Evolutionary conservation across 2,888 invertebrate genomes (phyloP).

Genomic region (Camptogramma bilineatum): DNA sequence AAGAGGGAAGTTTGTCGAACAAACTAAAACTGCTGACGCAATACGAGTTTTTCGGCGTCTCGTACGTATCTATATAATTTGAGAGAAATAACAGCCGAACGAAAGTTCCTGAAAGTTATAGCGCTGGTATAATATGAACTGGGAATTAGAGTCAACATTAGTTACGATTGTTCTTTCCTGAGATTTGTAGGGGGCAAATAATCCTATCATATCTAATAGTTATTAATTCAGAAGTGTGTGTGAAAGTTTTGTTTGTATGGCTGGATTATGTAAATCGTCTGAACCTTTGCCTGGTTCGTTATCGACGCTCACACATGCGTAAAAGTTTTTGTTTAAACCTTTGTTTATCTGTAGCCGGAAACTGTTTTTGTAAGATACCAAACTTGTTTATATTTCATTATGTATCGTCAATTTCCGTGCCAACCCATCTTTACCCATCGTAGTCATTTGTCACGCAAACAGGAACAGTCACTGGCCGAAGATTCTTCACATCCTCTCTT

Average conservation of each 20-base stretch:
- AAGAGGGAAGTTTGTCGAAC: constrained; percentile 59
- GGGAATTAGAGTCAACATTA: constrained; percentile 34
- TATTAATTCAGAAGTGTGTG: constrained; percentile 11
- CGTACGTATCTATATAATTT: constrained; percentile 39
- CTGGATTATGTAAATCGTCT: constrained; percentile 12
- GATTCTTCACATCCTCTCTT: constrained; percentile 55
- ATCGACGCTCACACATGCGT: constrained; percentile 2
- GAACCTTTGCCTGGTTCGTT: constrained; percentile 3
- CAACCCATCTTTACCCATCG: constrained; percentile 38
- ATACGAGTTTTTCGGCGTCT: constrained; percentile 57
- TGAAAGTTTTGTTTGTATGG: constrained; percentile 13
- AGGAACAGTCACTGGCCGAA: constrained; percentile 59
- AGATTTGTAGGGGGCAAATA: constrained; percentile 32
- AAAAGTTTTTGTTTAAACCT: background rate
- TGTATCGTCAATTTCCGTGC: constrained; percentile 7
- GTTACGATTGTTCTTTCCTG: constrained; percentile 23
- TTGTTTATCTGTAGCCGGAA: background rate
- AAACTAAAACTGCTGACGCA: constrained; percentile 67
- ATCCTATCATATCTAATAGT: constrained; percentile 21
- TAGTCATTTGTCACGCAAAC: constrained; percentile 62
- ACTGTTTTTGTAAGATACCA: background rate
- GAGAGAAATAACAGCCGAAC: constrained; percentile 33
- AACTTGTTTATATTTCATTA: background rate
- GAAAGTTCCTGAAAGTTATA: constrained; percentile 27
- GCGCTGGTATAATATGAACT: constrained; percentile 30